Conservation (phyloP, 1,140 invertebrate genomes). For the Drosophila repleta region DNA sequence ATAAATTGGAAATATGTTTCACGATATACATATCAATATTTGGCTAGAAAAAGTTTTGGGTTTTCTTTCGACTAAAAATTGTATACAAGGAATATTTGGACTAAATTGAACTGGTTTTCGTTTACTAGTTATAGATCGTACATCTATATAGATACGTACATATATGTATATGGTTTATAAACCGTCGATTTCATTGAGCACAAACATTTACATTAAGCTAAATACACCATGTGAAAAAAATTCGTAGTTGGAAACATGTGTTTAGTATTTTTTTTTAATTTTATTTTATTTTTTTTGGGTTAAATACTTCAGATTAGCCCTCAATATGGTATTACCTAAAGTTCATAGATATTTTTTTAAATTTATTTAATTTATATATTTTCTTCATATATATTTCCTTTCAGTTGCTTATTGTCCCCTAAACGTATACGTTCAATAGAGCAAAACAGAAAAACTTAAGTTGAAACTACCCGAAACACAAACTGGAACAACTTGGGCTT, state of each 20-base stretch:
- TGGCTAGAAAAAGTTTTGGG: slow-evolving; percentile 46
- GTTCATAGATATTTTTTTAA: slow-evolving; percentile 16
- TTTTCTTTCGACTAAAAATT: slow-evolving; percentile 38
- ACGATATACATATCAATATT: slow-evolving; percentile 33
- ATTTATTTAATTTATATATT: slow-evolving; percentile 4
- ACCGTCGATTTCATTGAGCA: slow-evolving; percentile 35
- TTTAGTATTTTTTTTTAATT: not conserved
- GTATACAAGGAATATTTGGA: slow-evolving; percentile 50
- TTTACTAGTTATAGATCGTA: slow-evolving; percentile 18
- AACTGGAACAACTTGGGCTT: slow-evolving; percentile 17
- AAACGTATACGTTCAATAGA: slow-evolving; percentile 51
- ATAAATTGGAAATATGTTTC: slow-evolving; percentile 41
- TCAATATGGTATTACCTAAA: slow-evolving; percentile 22
- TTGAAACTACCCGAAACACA: slow-evolving; percentile 3
- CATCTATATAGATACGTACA: slow-evolving; percentile 24
- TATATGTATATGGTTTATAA: slow-evolving; percentile 17
- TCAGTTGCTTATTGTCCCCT: slow-evolving; percentile 59
- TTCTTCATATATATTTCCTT: slow-evolving; percentile 12
- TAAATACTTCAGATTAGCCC: slow-evolving; percentile 11
- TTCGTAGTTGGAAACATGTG: slow-evolving; percentile 59
- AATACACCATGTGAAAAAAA: slow-evolving; percentile 65
- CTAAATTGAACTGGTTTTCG: slow-evolving; percentile 34
- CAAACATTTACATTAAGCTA: slow-evolving; percentile 48
- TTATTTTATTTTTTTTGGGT: slow-evolving; percentile 3
- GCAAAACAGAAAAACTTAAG: slow-evolving; percentile 1